These are phyloP conservation scores for Andricus curvator DNA, from an alignment of 2,888 invertebrate species.

Conservation along the genomic window DNA sequence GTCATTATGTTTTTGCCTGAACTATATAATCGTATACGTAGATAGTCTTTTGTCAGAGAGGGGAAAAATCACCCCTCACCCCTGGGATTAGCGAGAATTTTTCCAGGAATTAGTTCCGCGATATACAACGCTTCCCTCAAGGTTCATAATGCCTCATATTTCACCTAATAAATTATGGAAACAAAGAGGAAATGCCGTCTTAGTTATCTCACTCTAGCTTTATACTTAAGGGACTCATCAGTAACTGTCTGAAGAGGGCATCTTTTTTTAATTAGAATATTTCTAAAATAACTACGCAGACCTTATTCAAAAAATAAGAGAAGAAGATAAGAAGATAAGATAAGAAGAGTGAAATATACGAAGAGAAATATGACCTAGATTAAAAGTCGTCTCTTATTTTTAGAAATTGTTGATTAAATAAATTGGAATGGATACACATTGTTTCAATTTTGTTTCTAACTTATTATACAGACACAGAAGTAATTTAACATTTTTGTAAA, in stretches of 20 bases:
- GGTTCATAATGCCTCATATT: not conserved
- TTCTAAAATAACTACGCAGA: not conserved
- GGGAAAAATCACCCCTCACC: not conserved
- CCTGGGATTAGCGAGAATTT: not conserved
- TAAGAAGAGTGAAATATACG: not conserved
- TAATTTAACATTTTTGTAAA: no score
- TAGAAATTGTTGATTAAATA: not conserved
- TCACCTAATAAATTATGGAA: conserved; percentile 6
- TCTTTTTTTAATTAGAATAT: not conserved
- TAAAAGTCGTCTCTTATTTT: no score
- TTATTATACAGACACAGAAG: not conserved
- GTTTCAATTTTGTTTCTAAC: not conserved
- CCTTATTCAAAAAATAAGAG: not conserved
- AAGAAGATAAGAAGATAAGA: not conserved
- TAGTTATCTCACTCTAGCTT: not conserved
- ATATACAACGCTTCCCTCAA: not conserved
- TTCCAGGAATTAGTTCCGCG: not conserved
- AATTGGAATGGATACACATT: not conserved
- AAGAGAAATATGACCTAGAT: not conserved
- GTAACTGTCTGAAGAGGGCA: not conserved
- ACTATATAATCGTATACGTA: not conserved
- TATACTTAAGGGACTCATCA: not conserved
- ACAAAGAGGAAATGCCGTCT: not conserved
- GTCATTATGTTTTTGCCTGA: not conserved
- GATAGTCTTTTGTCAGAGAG: not conserved